A percentile compares a stretch with the other conserved stretches of the same genome.
Conservation (phyloP, 2,797 vertebrate species). For the Anas bahamensis region DNA sequence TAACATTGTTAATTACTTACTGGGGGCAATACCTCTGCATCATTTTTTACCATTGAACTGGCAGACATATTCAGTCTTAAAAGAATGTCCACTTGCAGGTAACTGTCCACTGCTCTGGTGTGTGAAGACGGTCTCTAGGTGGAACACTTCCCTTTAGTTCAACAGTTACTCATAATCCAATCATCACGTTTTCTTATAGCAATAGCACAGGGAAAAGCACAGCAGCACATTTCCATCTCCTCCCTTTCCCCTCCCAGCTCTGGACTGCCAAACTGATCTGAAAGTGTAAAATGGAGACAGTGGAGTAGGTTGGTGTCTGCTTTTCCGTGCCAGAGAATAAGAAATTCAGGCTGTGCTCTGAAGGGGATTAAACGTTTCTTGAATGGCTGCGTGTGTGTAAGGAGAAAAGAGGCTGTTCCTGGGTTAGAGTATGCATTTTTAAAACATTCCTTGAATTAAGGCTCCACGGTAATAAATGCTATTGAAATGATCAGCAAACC, state of each 20-base stretch:
- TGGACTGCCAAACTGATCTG: constrained; percentile 51
- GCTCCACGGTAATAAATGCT: background rate
- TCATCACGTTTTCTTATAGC: constrained; percentile 51
- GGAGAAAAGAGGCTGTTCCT: background rate
- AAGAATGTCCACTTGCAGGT: constrained; percentile 8
- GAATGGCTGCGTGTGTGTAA: background rate
- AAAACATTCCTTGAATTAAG: constrained; percentile 19
- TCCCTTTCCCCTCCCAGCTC: background rate
- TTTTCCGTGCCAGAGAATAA: constrained; percentile 30
- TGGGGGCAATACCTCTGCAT: constrained; percentile 75
- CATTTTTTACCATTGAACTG: constrained; percentile 52
- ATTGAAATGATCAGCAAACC: background rate
- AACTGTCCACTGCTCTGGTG: constrained; percentile 29
- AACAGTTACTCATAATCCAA: constrained; percentile 58
- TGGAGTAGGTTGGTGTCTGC: background rate
- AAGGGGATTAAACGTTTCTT: constrained; percentile 1
- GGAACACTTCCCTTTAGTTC: constrained; percentile 81
- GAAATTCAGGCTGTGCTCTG: constrained; percentile 28
- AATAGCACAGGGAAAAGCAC: background rate
- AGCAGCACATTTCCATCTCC: constrained; percentile 2
- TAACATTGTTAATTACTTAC: constrained; percentile 83
- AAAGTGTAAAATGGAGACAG: constrained; percentile 54
- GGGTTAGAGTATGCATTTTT: constrained; percentile 23
- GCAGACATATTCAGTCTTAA: constrained; percentile 20
- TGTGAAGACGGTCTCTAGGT: constrained; percentile 79